Evolutionary conservation across 2,888 invertebrate genomes (phyloP).

Genomic region (Lasioglossum figueresi): DNA sequence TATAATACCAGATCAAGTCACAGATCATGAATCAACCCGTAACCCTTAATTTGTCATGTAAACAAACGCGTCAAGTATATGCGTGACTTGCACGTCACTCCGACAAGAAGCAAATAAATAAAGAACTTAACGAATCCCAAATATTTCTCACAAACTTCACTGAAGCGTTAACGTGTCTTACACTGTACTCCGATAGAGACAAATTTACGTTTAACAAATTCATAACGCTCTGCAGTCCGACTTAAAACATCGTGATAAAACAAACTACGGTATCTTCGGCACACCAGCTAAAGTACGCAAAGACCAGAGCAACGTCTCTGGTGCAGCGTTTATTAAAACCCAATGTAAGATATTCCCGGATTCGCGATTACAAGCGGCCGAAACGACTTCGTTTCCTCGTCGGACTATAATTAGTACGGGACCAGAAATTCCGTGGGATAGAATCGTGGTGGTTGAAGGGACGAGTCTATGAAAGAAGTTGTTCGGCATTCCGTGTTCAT

Average conservation of each 20-base stretch:
- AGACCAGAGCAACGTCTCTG: not conserved
- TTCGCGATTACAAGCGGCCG: not conserved
- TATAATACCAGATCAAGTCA: too few species aligned
- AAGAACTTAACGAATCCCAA: too few species aligned
- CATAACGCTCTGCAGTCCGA: too few species aligned
- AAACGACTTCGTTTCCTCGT: not conserved
- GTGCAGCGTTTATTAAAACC: not conserved
- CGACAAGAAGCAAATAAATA: too few species aligned
- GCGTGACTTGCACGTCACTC: too few species aligned
- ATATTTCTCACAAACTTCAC: too few species aligned
- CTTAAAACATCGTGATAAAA: not conserved
- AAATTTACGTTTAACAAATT: too few species aligned
- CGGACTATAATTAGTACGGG: slow-evolving; percentile 47
- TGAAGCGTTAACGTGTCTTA: too few species aligned
- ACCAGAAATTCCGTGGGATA: slow-evolving; percentile 24
- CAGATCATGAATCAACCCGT: too few species aligned
- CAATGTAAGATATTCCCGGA: not conserved
- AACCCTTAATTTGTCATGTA: too few species aligned
- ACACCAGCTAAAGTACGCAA: not conserved
- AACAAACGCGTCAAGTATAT: too few species aligned
- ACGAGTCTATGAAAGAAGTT: slow-evolving; percentile 62
- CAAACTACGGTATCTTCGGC: not conserved
- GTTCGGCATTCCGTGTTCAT: slow-evolving; percentile 67
- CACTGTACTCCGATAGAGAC: too few species aligned
- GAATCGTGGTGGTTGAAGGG: slow-evolving; percentile 18